These are phyloP conservation scores for Cyphomyrus plagiostoma DNA, from an alignment of 2,113 vertebrate species.

Conservation along the genomic window DNA sequence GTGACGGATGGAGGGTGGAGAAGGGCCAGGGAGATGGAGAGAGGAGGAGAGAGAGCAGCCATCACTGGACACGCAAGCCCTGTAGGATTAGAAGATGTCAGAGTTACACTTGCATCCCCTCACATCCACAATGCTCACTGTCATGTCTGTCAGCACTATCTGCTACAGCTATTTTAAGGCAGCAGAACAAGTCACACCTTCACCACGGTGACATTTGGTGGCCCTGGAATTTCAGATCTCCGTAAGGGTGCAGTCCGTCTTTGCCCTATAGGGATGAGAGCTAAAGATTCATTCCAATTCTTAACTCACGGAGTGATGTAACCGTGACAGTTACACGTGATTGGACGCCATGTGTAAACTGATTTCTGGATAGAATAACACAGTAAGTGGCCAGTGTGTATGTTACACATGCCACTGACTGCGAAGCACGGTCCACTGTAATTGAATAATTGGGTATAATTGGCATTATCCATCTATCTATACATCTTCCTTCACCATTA, in stretches of 20 bases:
- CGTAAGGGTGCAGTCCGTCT: too few relatives aligned
- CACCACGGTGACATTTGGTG: constrained; percentile 29
- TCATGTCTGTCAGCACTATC: constrained; percentile 37
- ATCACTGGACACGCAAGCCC: neutral
- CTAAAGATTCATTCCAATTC: neutral
- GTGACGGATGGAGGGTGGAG: neutral
- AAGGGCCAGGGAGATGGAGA: neutral
- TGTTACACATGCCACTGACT: neutral
- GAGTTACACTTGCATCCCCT: neutral
- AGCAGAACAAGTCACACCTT: constrained; percentile 31
- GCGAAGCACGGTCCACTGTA: neutral
- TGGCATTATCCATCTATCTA: neutral
- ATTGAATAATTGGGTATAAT: neutral
- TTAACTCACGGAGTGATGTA: neutral
- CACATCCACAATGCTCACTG: constrained; percentile 4
- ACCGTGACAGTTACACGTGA: neutral
- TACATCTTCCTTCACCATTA: neutral
- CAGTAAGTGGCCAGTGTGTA: neutral
- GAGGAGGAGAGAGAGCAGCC: neutral
- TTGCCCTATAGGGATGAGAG: neutral
- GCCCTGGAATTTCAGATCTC: constrained; percentile 27
- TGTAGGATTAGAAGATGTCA: constrained; percentile 19
- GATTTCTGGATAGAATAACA: neutral
- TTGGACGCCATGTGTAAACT: neutral
- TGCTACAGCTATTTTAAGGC: constrained; percentile 35